These are phyloP conservation scores for Heliconius ethilla DNA, from an alignment of 2,888 invertebrate genomes.

Conservation along the genomic window DNA sequence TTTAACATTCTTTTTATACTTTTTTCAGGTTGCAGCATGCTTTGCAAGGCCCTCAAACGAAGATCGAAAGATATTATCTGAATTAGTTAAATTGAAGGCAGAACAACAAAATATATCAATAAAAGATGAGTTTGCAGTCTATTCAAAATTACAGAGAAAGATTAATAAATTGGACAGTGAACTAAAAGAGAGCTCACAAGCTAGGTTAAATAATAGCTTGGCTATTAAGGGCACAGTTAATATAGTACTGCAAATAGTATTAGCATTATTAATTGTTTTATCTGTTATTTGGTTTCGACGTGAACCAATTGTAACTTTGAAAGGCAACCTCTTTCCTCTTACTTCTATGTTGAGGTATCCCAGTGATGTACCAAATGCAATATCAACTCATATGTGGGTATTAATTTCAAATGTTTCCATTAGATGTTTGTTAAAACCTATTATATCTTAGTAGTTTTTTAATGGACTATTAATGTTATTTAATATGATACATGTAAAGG, in stretches of 20 bases:
- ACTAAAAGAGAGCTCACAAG: conserved; percentile 69
- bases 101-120: conserved; percentile 78
- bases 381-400: conserved; percentile 76
- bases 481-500: conserved; percentile 4
- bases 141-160: conserved; percentile 82
- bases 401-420: conserved; percentile 73
- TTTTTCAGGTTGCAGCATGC: conserved; percentile 77
- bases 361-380: conserved; percentile 69
- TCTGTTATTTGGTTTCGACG: conserved; percentile 73
- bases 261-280: conserved; percentile 61
- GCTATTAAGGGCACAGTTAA: conserved; percentile 69
- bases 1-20: not conserved
- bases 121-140: conserved; percentile 83
- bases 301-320: conserved; percentile 70
- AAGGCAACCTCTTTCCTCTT: conserved; percentile 71
- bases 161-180: conserved; percentile 79
- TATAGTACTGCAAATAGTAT: conserved; percentile 61
- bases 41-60: conserved; percentile 69
- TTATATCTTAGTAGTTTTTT: conserved; percentile 52
- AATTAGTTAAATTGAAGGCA: conserved; percentile 68
- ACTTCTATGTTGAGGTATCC: conserved; percentile 69
- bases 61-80: conserved; percentile 68
- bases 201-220: conserved; percentile 65
- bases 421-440: conserved; percentile 68
- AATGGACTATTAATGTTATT: conserved; percentile 27